Conservation (phyloP, 2,113 vertebrate species). For the Vimba vimba region DNA sequence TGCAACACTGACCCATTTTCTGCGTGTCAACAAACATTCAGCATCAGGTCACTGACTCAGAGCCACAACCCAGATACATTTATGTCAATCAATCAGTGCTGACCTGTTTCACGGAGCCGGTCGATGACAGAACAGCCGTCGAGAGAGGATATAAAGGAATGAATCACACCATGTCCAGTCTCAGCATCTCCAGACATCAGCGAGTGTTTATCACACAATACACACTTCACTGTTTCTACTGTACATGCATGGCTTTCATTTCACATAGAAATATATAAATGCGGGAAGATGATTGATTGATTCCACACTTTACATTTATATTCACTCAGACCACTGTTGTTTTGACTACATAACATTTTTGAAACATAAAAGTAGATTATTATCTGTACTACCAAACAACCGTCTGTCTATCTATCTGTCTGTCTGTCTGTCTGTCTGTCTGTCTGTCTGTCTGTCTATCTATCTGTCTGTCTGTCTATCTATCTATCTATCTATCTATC, state of each 20-base stretch:
- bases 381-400: too few relatives aligned
- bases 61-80: slow-evolving; percentile 59
- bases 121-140: neutral
- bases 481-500: too few relatives aligned
- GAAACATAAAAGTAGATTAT: neutral
- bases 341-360: neutral
- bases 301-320: neutral
- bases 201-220: neutral
- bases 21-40: slow-evolving; percentile 41
- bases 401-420: too few relatives aligned
- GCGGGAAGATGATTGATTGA: neutral
- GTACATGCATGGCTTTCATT: neutral
- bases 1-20: slow-evolving; percentile 64
- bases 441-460: too few relatives aligned
- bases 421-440: too few relatives aligned
- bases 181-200: neutral
- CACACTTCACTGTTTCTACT: neutral
- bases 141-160: neutral
- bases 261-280: neutral
- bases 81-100: slow-evolving; percentile 60
- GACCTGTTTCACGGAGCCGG: slow-evolving; percentile 60
- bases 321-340: neutral
- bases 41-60: slow-evolving; percentile 64
- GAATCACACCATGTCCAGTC: neutral
- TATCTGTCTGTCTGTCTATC: too few relatives aligned